Conservation (phyloP, 2,888 invertebrate species). For the Blastobasis lacticolella region DNA sequence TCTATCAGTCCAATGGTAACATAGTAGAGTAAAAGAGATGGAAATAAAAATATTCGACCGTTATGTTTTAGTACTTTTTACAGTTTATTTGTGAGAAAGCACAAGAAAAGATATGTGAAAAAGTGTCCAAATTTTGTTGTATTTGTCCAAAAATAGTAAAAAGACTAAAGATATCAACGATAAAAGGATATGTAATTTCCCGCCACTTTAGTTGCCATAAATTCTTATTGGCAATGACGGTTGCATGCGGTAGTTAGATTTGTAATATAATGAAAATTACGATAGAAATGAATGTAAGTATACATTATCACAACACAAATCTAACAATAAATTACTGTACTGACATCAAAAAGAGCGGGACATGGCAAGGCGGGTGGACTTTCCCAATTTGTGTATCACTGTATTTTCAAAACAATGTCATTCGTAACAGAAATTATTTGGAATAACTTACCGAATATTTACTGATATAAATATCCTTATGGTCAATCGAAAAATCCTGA, state of each 20-base stretch:
- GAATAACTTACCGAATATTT: slow-evolving; percentile 79
- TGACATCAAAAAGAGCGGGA: slow-evolving; percentile 73
- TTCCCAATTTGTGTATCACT: slow-evolving; percentile 47
- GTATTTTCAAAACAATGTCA: slow-evolving; percentile 38
- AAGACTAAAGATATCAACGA: slow-evolving; percentile 12
- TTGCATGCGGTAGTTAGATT: no score
- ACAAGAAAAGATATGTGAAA: no score
- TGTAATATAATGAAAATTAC: neutral
- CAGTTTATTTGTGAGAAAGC: no score
- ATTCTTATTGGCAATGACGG: no score
- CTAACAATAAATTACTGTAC: slow-evolving; percentile 20
- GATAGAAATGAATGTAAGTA: neutral
- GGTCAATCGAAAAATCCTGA: slow-evolving; percentile 80
- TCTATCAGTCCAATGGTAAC: slow-evolving; percentile 19
- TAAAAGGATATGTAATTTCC: slow-evolving; percentile 31
- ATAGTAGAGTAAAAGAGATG: slow-evolving; percentile 32
- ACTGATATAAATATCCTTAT: slow-evolving; percentile 77
- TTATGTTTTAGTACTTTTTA: slow-evolving; percentile 7
- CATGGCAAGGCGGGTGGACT: slow-evolving; percentile 54
- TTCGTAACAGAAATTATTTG: slow-evolving; percentile 12
- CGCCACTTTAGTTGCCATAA: slow-evolving; percentile 37
- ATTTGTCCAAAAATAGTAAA: no score
- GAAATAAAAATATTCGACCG: slow-evolving; percentile 23
- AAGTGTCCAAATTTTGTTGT: no score
- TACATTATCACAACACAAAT: no score